These are phyloP conservation scores for Carassius auratus DNA, from an alignment of 2,113 vertebrate genomes.

Conservation along the genomic window DNA sequence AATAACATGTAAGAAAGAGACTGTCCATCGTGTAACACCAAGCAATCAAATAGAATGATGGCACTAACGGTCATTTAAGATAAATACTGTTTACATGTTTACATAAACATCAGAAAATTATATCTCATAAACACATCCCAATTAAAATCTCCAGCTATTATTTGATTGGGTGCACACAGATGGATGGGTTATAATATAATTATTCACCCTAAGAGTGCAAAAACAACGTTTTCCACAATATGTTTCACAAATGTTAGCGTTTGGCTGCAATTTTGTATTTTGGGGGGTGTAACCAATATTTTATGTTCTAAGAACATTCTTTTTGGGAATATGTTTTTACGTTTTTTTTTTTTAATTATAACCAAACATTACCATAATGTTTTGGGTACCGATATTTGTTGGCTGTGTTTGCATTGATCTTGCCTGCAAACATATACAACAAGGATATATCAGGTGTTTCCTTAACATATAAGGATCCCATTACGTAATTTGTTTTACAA, in stretches of 20 bases:
- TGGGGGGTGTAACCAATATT: neutral
- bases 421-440: no score
- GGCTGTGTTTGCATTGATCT: neutral
- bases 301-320: neutral
- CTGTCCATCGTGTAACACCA: neutral
- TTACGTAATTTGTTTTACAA: no score
- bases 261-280: neutral
- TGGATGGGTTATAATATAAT: neutral
- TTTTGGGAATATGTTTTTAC: no score
- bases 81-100: neutral
- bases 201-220: neutral
- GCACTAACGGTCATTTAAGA: neutral
- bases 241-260: neutral
- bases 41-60: neutral
- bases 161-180: neutral
- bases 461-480: no score
- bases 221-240: neutral
- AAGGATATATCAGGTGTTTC: no score
- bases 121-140: neutral
- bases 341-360: neutral
- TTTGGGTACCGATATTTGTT: neutral
- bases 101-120: neutral
- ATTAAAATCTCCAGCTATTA: neutral
- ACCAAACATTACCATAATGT: neutral
- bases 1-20: conserved; percentile 16